Percentiles rank a stretch among this genome's conserved stretches.
Conservation (phyloP, 2,888 invertebrate genomes). For the Cordylochernes scorpioides region DNA sequence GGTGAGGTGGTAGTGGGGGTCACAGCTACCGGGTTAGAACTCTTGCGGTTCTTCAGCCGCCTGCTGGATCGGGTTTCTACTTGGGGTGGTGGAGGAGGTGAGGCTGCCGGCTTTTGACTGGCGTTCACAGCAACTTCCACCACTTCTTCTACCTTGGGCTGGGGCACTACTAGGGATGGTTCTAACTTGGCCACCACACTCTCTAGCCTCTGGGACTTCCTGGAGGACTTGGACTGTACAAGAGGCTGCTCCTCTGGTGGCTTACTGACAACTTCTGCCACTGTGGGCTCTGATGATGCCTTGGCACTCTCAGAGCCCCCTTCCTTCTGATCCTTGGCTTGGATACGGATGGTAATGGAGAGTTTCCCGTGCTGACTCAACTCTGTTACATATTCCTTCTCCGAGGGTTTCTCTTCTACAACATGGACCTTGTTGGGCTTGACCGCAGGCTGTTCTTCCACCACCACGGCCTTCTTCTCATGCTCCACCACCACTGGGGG, state of each 20-base stretch:
- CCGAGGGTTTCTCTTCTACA: constrained; percentile 48
- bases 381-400: constrained; percentile 15
- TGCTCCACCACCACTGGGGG: constrained; percentile 6
- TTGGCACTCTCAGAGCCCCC: too few relatives aligned
- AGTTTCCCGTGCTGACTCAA: constrained; percentile 14
- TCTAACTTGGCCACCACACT: too few relatives aligned
- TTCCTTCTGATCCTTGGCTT: constrained; percentile 13
- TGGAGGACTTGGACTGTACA: too few relatives aligned
- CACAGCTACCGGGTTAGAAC: too few relatives aligned
- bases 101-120: constrained; percentile 2
- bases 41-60: too few relatives aligned
- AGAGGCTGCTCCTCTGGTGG: too few relatives aligned
- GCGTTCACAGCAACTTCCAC: constrained; percentile 32
- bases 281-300: too few relatives aligned
- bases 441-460: constrained; percentile 6
- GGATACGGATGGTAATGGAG: constrained; percentile 14
- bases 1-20: too few relatives aligned
- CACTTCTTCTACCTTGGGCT: constrained; percentile 73
- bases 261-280: too few relatives aligned
- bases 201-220: too few relatives aligned
- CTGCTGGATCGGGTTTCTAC: constrained; percentile 11
- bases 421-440: constrained; percentile 36
- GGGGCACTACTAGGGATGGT: too few relatives aligned
- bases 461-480: constrained; percentile 7
- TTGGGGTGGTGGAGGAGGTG: constrained; percentile 3